A percentile compares a stretch with the other conserved stretches of the same genome.
Evolutionary conservation across 1,140 invertebrate genomes (phyloP).

Genomic region (Drosophila kohkoa): DNA sequence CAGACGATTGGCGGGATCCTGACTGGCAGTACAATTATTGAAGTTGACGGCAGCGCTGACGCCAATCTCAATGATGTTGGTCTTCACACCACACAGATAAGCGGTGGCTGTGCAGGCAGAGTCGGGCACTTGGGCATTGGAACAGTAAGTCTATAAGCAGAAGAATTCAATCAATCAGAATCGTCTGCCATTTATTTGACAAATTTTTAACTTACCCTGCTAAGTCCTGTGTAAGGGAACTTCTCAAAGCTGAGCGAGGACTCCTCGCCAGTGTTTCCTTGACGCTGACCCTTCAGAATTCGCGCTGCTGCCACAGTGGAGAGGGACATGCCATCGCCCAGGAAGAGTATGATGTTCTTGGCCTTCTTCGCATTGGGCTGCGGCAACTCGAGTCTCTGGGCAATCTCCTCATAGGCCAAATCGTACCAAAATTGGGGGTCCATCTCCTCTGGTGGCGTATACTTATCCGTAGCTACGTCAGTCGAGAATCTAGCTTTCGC

Average conservation of each 20-base stretch:
- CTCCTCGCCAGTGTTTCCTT: constrained; percentile 88
- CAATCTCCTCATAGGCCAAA: constrained; percentile 58
- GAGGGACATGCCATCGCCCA: constrained; percentile 93
- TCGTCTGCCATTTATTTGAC: background rate
- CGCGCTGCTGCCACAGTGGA: constrained; percentile 89
- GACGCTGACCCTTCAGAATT: constrained; percentile 88
- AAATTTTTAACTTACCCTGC: constrained; percentile 85
- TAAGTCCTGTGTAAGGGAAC: constrained; percentile 90
- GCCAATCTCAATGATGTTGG: constrained; percentile 88
- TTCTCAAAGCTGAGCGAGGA: constrained; percentile 90
- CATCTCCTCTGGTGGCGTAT: constrained; percentile 60
- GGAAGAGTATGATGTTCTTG: constrained; percentile 91
- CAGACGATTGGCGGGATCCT: constrained; percentile 86
- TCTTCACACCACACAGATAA: constrained; percentile 90
- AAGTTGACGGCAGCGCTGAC: constrained; percentile 87
- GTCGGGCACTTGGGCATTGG: constrained; percentile 92
- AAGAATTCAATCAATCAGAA: background rate
- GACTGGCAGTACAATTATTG: constrained; percentile 89
- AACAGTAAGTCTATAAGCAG: constrained; percentile 86
- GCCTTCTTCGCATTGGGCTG: constrained; percentile 82
- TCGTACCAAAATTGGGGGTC: constrained; percentile 70
- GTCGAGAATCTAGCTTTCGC: background rate
- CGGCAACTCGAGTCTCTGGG: constrained; percentile 36
- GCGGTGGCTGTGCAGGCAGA: constrained; percentile 91
- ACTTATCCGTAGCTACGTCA: constrained; percentile 26